Evolutionary conservation across 1,140 invertebrate species (phyloP).

Genomic region (Bombus sibiricus): DNA sequence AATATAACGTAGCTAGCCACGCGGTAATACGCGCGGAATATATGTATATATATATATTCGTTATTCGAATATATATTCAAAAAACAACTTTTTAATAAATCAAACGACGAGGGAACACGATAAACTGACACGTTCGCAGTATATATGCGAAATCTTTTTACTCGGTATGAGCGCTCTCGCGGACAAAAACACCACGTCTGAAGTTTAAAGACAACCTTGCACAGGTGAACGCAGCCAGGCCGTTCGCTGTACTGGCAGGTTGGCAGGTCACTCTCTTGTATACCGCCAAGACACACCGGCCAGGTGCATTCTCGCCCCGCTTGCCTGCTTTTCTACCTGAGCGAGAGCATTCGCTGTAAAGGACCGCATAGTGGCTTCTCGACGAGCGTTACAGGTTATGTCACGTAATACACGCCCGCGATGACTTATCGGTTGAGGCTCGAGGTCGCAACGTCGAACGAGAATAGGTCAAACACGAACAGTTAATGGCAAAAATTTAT

Average conservation of each 20-base stretch:
- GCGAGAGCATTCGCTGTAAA: constrained; percentile 47
- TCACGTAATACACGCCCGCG: constrained; percentile 65
- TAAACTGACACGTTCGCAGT: neutral
- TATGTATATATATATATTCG: neutral
- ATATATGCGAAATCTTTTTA: constrained; percentile 11
- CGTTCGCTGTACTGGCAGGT: constrained; percentile 72
- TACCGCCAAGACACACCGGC: constrained; percentile 64
- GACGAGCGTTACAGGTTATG: constrained; percentile 68
- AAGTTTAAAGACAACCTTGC: constrained; percentile 67
- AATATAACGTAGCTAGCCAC: constrained; percentile 55
- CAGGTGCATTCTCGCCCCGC: constrained; percentile 76
- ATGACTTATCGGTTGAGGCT: constrained; percentile 69
- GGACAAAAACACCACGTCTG: constrained; percentile 47
- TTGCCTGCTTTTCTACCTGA: constrained; percentile 66
- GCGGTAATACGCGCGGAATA: constrained; percentile 40
- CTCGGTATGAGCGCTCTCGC: constrained; percentile 16
- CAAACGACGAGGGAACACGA: neutral
- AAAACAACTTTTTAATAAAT: neutral
- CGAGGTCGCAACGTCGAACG: constrained; percentile 60
- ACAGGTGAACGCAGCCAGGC: constrained; percentile 72
- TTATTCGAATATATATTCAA: too few relatives aligned
- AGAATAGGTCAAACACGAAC: constrained; percentile 62
- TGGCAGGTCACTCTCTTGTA: constrained; percentile 77
- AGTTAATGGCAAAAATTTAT: constrained; percentile 24
- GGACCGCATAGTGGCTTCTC: constrained; percentile 48